These are phyloP conservation scores for Sinocyclocheilus maitianheensis DNA, from an alignment of 2,113 vertebrate species.

Conservation along the genomic window DNA sequence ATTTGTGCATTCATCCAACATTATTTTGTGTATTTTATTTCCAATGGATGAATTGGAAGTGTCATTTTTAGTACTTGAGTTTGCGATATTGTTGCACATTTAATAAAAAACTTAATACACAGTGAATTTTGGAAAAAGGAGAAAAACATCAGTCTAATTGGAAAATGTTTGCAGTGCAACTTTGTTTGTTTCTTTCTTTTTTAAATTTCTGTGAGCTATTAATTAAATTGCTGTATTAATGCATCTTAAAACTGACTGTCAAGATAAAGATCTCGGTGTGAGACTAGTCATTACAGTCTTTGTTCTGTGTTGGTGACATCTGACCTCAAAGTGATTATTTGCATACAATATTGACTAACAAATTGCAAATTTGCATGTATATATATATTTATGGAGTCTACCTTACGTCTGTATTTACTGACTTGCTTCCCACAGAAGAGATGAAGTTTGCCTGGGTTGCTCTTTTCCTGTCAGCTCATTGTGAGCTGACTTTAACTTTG, in stretches of 20 bases:
- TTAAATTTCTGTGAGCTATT: not conserved
- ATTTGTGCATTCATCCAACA: too few species aligned
- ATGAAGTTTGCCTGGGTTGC: not conserved
- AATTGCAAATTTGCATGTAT: not conserved
- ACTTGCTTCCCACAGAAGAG: not conserved
- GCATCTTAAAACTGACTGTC: not conserved
- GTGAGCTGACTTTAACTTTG: not conserved
- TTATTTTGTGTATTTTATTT: too few species aligned
- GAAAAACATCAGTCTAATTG: too few species aligned
- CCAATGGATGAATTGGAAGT: not conserved
- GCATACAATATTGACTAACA: not conserved
- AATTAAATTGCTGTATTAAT: not conserved
- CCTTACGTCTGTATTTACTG: not conserved
- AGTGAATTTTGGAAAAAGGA: too few species aligned
- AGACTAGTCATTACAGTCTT: not conserved
- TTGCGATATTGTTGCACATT: not conserved
- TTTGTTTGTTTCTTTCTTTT: too few species aligned
- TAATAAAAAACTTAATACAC: not conserved
- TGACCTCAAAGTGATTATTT: not conserved
- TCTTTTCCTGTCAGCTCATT: conserved; percentile 1
- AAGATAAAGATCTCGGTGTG: not conserved
- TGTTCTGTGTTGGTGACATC: not conserved
- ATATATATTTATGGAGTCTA: not conserved
- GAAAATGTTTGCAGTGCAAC: too few species aligned
- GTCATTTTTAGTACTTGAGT: not conserved